phyloP scores from a whole-genome alignment of 2,113 vertebrate genomes.

The Malurus cyaneus region DNA sequence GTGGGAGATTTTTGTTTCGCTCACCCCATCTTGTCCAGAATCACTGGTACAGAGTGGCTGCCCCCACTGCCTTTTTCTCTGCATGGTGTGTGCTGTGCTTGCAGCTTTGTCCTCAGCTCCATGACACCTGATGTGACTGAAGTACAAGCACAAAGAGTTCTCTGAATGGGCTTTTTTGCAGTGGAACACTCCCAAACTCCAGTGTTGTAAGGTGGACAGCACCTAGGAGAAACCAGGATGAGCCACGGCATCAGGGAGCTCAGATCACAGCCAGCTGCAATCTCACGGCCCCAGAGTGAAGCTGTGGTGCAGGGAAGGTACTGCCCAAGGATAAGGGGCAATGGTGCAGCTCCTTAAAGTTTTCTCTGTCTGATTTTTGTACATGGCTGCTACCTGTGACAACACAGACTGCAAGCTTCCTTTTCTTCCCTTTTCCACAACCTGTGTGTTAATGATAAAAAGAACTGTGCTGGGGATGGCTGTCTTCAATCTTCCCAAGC shows the following conservation, averaged over 20 bases:
- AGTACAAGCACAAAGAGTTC: accelerated
- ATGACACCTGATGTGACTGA: not conserved
- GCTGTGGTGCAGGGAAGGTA: not conserved
- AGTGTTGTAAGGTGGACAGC: not conserved
- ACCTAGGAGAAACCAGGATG: not conserved
- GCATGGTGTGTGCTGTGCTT: not conserved
- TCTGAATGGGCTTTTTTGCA: not conserved
- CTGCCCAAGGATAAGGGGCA: not conserved
- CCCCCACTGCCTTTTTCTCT: not conserved
- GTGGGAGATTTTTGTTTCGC: not conserved
- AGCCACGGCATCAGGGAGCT: not conserved
- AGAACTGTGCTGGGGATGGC: not conserved
- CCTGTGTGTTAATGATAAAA: not conserved
- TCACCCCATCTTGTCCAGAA: not conserved
- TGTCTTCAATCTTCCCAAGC: not conserved
- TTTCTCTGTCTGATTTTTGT: not conserved
- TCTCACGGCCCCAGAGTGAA: not conserved
- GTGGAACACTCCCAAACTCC: not conserved
- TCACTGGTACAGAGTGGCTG: not conserved
- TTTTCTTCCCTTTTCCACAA: not conserved
- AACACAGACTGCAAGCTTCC: not conserved
- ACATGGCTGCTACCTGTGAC: not conserved
- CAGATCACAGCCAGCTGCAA: not conserved
- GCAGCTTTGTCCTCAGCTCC: not conserved
- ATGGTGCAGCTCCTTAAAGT: not conserved